A percentile compares a stretch with the other conserved stretches of the same genome.
Evolutionary conservation across 1,140 invertebrate genomes (phyloP).

Genomic region (Drosophila parvula): DNA sequence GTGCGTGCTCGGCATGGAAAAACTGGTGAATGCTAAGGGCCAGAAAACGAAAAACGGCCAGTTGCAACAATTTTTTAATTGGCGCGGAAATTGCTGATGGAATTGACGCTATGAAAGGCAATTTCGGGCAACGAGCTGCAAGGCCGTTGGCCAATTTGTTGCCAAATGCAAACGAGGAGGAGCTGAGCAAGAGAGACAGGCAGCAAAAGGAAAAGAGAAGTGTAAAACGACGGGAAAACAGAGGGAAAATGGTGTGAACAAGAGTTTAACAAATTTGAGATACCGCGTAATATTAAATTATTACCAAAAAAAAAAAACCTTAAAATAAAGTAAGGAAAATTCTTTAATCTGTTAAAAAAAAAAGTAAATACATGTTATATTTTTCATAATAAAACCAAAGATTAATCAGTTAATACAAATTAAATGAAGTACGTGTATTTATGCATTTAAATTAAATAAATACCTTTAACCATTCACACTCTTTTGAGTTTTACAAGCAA

Average conservation of each 20-base stretch:
- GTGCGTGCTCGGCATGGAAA: slow-evolving; percentile 71
- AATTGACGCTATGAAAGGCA: slow-evolving; percentile 71
- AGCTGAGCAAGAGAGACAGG: background rate
- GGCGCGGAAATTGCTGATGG: slow-evolving; percentile 74
- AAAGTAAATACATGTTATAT: too few species aligned
- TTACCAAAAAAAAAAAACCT: too few species aligned
- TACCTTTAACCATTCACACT: background rate
- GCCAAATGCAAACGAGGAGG: slow-evolving; percentile 33
- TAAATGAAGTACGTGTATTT: too few species aligned
- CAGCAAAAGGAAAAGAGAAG: background rate
- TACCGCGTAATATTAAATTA: background rate
- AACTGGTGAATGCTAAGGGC: slow-evolving; percentile 54
- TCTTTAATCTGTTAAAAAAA: too few species aligned
- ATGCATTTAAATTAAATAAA: background rate
- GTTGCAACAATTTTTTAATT: slow-evolving; percentile 75
- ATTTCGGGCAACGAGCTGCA: slow-evolving; percentile 47
- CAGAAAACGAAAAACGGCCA: slow-evolving; percentile 41
- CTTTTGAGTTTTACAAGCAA: too few species aligned
- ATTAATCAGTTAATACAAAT: too few species aligned
- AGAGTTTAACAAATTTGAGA: background rate
- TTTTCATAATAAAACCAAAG: too few species aligned
- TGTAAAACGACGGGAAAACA: background rate
- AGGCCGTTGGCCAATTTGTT: slow-evolving; percentile 48
- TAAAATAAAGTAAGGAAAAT: too few species aligned
- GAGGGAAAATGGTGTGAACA: background rate